Conservation (phyloP, 2,113 vertebrate species). For the Deroptyus accipitrinus region DNA sequence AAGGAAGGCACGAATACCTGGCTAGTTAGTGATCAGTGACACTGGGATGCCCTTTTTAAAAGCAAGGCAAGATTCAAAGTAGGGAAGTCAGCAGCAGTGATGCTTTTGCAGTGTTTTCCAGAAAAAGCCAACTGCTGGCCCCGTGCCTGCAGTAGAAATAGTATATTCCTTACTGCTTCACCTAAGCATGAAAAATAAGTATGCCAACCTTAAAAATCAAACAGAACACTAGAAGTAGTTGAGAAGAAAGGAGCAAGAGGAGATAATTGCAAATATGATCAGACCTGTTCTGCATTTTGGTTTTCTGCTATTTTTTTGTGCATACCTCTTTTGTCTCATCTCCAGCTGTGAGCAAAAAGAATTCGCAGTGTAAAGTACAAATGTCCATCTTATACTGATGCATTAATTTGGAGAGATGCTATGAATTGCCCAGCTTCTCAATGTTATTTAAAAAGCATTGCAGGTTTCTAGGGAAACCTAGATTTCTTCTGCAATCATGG, state of each 20-base stretch:
- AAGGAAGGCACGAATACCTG: not conserved
- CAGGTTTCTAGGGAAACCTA: not conserved
- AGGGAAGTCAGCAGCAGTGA: not conserved
- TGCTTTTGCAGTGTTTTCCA: not conserved
- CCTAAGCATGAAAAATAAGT: not conserved
- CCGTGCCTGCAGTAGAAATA: not conserved
- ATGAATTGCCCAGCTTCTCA: not conserved
- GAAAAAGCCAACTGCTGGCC: not conserved
- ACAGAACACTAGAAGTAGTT: not conserved
- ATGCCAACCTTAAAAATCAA: not conserved
- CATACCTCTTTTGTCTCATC: not conserved
- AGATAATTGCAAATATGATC: not conserved
- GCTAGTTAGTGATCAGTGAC: not conserved
- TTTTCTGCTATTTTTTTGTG: not conserved
- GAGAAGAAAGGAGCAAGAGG: not conserved
- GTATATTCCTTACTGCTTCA: not conserved
- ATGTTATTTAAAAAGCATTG: not conserved
- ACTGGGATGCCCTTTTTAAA: not conserved
- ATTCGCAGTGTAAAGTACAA: not conserved
- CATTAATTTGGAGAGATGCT: not conserved
- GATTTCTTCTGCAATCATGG: not conserved
- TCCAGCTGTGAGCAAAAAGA: not conserved
- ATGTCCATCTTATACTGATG: not conserved
- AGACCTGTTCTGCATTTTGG: not conserved
- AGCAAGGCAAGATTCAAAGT: not conserved